Percentiles rank a stretch among this genome's conserved stretches.
phyloP scores from a whole-genome alignment of 2,797 vertebrate species.

The Glyptemys insculpta region DNA sequence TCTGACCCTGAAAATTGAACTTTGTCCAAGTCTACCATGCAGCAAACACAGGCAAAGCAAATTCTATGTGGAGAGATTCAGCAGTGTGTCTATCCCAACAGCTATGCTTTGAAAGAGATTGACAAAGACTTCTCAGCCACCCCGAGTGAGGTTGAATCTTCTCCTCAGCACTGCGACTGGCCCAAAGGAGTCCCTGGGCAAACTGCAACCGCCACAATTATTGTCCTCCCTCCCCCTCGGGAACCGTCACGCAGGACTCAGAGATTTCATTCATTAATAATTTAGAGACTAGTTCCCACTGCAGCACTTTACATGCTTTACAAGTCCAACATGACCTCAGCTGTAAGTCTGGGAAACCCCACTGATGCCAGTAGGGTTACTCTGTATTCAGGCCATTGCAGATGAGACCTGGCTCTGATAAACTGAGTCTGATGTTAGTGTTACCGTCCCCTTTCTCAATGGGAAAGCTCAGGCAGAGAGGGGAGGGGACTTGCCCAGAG shows the following conservation, averaged over 20 bases:
- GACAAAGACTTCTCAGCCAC: neutral
- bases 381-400: neutral
- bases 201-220: neutral
- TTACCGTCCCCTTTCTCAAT: neutral
- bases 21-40: neutral
- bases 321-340: neutral
- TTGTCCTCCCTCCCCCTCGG: too few species aligned
- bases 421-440: neutral
- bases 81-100: rapidly evolving
- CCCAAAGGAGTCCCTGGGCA: neutral
- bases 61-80: neutral
- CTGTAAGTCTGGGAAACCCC: neutral
- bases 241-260: neutral
- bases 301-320: neutral
- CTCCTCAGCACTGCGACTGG: neutral
- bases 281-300: neutral
- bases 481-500: too few species aligned
- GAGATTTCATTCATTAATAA: neutral
- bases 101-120: neutral
- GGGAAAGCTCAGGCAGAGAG: too few species aligned
- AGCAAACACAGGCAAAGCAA: neutral
- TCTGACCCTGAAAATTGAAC: neutral
- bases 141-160: neutral
- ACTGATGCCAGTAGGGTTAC: neutral
- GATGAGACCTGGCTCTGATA: neutral